Evolutionary conservation across 2,113 vertebrate genomes (phyloP).

Genomic region (Planiliza haematocheilus): DNA sequence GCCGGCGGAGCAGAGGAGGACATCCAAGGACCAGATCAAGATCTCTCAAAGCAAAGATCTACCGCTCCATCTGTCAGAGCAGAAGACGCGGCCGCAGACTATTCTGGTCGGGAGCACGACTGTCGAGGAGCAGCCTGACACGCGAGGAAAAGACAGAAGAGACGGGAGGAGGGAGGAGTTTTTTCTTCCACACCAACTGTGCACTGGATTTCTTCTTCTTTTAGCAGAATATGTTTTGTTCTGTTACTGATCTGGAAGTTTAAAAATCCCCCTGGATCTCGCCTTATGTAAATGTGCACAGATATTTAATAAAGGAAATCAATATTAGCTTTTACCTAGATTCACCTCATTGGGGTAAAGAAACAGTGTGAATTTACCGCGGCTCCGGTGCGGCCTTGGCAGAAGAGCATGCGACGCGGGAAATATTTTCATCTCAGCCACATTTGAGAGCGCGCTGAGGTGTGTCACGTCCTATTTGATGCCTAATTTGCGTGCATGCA

Average conservation of each 20-base stretch:
- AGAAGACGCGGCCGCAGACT: constrained; percentile 24
- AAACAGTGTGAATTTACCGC: too few relatives aligned
- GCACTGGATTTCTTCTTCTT: background rate
- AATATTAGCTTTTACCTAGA: background rate
- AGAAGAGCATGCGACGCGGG: too few relatives aligned
- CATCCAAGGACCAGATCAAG: constrained; percentile 51
- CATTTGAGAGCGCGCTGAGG: background rate
- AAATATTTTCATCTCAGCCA: background rate
- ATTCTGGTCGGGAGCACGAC: constrained; percentile 33
- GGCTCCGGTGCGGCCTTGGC: too few relatives aligned
- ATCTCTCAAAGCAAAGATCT: constrained; percentile 40
- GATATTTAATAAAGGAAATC: background rate
- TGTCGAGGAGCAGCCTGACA: constrained; percentile 33
- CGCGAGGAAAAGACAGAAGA: constrained; percentile 3
- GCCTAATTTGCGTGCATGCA: constrained; percentile 10
- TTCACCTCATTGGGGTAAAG: too few relatives aligned
- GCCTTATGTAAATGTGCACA: background rate
- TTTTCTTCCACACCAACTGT: background rate
- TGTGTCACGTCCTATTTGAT: background rate
- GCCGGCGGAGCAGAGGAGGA: constrained; percentile 25
- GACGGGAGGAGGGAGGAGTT: constrained; percentile 2
- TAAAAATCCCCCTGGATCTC: background rate
- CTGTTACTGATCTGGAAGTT: background rate
- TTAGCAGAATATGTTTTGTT: too few relatives aligned
- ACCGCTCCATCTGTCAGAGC: constrained; percentile 55